These are phyloP conservation scores for Urocitellus parryii DNA, from an alignment of 2,113 vertebrate species.

Conservation along the genomic window DNA sequence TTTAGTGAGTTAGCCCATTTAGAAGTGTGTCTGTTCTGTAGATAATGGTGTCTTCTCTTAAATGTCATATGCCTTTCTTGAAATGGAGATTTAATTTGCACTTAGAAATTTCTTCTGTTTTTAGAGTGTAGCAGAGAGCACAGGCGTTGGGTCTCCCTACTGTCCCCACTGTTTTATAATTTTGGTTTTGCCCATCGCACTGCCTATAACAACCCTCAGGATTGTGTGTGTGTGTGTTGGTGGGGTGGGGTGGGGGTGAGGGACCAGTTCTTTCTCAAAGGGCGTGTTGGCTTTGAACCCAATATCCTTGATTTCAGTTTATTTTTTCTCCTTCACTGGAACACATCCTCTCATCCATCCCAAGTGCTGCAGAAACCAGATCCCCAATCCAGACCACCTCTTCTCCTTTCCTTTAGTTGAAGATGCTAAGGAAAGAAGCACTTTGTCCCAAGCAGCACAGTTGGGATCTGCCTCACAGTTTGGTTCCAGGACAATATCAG, in stretches of 20 bases:
- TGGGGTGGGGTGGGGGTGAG: background rate
- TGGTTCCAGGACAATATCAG: conserved; percentile 53
- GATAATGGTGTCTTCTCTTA: conserved; percentile 49
- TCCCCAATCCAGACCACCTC: background rate
- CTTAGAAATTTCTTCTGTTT: background rate
- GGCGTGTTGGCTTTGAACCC: background rate
- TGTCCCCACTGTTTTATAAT: background rate
- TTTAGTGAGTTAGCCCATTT: conserved; percentile 62
- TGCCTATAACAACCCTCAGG: background rate
- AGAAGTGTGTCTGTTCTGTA: conserved; percentile 32
- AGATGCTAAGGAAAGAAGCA: background rate
- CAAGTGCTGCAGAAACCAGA: background rate
- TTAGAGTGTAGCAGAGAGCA: background rate
- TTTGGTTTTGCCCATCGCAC: background rate
- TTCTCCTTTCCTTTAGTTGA: background rate
- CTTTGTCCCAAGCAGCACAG: background rate
- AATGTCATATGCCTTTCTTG: background rate
- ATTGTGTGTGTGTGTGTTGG: too few relatives aligned
- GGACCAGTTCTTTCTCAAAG: conserved; percentile 28
- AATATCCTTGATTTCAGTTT: background rate
- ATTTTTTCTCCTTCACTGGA: background rate
- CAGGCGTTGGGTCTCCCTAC: background rate
- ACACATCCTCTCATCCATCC: background rate
- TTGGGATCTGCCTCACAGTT: background rate
- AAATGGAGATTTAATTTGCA: background rate